Percentiles rank a stretch among this genome's conserved stretches.
Conservation (phyloP, 2,113 vertebrate genomes). For the Tyrannus savana region DNA sequence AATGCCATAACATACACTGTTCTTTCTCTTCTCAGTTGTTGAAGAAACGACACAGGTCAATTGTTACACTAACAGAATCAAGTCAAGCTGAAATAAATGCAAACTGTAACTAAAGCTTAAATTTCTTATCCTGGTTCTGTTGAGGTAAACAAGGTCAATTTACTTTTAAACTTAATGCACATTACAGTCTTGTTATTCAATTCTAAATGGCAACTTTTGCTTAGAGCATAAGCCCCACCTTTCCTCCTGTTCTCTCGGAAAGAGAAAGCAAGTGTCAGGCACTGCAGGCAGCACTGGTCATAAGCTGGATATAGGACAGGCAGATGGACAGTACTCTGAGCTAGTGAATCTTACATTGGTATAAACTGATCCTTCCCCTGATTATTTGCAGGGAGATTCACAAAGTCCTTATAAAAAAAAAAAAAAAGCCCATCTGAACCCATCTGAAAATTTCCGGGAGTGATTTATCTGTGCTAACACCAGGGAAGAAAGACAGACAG, state of each 20-base stretch:
- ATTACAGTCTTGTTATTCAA: not conserved
- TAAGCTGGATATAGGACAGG: not conserved
- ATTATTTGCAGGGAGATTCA: not conserved
- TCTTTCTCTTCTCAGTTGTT: not conserved
- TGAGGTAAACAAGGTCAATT: not conserved
- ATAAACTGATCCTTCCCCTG: not conserved
- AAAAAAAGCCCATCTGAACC: not conserved
- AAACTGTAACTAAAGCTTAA: not conserved
- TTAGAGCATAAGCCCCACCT: not conserved
- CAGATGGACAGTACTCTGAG: not conserved
- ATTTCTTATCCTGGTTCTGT: constrained; percentile 12
- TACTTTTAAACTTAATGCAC: not conserved
- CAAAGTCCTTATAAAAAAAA: not conserved
- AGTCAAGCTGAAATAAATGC: not conserved
- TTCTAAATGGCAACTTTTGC: not conserved
- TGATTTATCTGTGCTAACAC: not conserved
- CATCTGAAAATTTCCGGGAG: not conserved
- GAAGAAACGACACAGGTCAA: constrained; percentile 6
- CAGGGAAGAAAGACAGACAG: not conserved
- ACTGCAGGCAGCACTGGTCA: not conserved
- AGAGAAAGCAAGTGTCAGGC: not conserved
- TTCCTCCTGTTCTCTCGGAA: not conserved
- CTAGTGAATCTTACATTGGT: not conserved
- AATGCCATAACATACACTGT: not conserved
- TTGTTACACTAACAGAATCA: not conserved